Base-by-base conservation (phyloP, 2,888 invertebrate species). In the Aphodius sticticus region DNA sequence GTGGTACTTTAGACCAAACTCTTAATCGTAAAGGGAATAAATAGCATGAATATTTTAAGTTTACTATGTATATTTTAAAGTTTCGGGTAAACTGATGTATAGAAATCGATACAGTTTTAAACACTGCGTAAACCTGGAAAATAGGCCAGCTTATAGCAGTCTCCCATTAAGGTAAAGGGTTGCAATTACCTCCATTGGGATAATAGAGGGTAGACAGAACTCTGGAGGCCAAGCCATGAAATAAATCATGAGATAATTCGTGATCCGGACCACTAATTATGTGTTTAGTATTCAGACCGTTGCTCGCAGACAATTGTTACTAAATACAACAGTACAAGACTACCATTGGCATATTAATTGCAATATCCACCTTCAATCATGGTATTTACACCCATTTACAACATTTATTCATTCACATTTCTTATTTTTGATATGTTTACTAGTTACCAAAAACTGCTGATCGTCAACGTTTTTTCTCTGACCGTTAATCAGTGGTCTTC, bases 1-100 rank as follows among this genome's bases (percentile, higher is more conserved):
- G 14, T 69, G 69, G 69, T 26, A 77, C 6, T 78, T 77, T 53
- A 35, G 15, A 26, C 26, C 26, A 26, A 26, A 26, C 26, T 26
- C 3, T 26, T 26, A 26, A 26, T 26, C 26, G 2, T 26, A 26
- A 26, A 26, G 26, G 26, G 26, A 26, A 26, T 26, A 26, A 26
- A 26, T 26, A 3, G 26, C 26, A 26, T 26, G 26, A 26, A 26
- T 26, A 26, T 26, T 26, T 26, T 3, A 26, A 26, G 26, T 26
- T 1, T 26, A 26, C 26, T 26, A 26, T 3, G 26, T 26, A 26
- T 26, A 26, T 26, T 26, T 26, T 26, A 26, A 26, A 26, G 26
- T 26, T 26, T 26, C 26, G 26, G 26, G 26, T 26, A 26, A 26
- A 26, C 3, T 26, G 26, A 26, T 26, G 26, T 26, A 26, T 26